Evolutionary conservation across 2,113 vertebrate genomes (phyloP), one percentile per base, ranked within the genome.

Genomic region (Cynoglossus semilaevis): DNA sequence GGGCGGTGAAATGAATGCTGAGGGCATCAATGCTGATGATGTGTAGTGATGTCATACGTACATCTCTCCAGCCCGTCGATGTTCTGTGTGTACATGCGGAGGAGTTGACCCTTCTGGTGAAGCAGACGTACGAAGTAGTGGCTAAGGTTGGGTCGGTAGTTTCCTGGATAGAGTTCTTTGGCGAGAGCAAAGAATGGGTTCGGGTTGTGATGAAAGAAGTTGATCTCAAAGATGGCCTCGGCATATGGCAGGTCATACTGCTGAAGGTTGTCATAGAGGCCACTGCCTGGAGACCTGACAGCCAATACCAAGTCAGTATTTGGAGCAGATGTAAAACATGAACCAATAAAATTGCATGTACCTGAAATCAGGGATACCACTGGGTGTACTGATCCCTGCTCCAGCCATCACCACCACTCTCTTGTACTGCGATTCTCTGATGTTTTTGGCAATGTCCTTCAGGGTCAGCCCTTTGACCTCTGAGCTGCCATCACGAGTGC

Each of bases 281-380:
- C 96, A 0, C 92, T 96, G 50, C 92, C 93, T 0, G 95, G 94
- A 18, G 96, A 95, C 83, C 96, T 99, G 91, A 0, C 36, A 46
- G 49, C 14, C 9, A 11, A 36, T 11, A 9, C n/a, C 12, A 13
- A 13, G 10, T 41, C 10, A 41, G 22, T 41, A 13, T 41, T 12
- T 13, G 10, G 38, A 41, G 38, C 9, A 41, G 38, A 41, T 12
- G 14, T 7, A 12, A 9, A 9, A 11, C 10, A 13, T 41, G 11
- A 13, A 11, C 38, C 37, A 38, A 38, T 38, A 14, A 6, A 29
- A 29, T 29, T 2, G 6, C 6, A 6, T 5, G 15, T 8, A 96
- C 96, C 96, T 95, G 83, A 98, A 98, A 62, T 99, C 96, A 0
- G 95, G 95, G 76, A 99, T 96, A 63, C 96, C 95, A 0, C 96